Evolutionary conservation across 2,888 invertebrate species (phyloP), one percentile per base, ranked within the genome.

Genomic region (Callosobruchus maculatus): DNA sequence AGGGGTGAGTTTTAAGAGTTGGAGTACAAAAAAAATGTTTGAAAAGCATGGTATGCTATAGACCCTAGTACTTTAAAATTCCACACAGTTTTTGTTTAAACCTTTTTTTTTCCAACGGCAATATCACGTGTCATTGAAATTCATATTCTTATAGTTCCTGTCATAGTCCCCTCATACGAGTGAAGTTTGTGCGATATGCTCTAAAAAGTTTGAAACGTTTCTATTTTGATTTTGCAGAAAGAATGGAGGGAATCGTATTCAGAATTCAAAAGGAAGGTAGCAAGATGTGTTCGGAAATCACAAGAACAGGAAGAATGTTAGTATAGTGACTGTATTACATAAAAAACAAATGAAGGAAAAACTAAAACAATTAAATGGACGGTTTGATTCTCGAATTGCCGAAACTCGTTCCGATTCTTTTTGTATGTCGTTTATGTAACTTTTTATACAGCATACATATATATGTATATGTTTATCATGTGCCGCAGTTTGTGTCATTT

Each of bases 281-380:
- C 97, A 84, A 93, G 95, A 89, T 98, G 97, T 91, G 98, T 99
- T 88, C 93, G 98, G 90, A 97, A 96, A 92, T 98, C 98, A 92
- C 98, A 98, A 92, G 98, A 99, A 92, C 98, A 98, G 92, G 98
- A 99, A 89, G 96, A 97, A 90, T 95, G 95, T 92, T 94, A 94
- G 93, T 95, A 95, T 93, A 89, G 78, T 78, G 80, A 80, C 75
- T 75, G 78, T 77, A 75, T 77, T 78, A 73, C 76, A 67, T 71
- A 26, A 79, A 77, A 74, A 77, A 74, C 77, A 75, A 74, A 68
- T 21, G 21, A 77, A 74, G 76, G n/a, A 74, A 78, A 75, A 74
- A 75, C 71, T 77, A 77, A 74, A 78, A 74, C 74, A 77, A 77
- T 76, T 77, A 76, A 74, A 75, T 73, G 70, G 71, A 30, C 72